phyloP scores from a whole-genome alignment of 2,797 vertebrate species.

The Euphonia xanthogaster region DNA sequence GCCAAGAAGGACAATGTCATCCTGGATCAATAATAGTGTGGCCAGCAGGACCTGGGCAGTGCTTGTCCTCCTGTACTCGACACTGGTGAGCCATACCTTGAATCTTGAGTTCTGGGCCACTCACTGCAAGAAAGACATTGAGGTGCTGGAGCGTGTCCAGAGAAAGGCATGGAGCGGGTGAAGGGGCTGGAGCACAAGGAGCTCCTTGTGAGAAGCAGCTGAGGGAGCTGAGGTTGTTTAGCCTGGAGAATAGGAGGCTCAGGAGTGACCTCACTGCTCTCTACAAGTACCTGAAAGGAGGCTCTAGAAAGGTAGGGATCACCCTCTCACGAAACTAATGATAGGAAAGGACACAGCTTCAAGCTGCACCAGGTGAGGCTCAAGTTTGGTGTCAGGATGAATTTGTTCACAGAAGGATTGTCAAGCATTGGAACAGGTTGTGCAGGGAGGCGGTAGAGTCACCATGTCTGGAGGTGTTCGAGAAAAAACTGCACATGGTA shows the following conservation, averaged over 20 bases:
- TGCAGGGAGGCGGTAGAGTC: background rate
- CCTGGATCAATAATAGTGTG: background rate
- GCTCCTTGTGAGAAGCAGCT: background rate
- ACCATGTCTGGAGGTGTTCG: background rate
- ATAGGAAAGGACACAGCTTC: background rate
- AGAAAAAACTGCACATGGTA: background rate
- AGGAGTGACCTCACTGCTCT: background rate
- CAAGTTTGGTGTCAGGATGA: background rate
- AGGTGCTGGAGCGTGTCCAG: fast-evolving
- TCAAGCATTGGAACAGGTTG: background rate
- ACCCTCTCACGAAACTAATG: background rate
- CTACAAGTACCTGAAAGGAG: background rate
- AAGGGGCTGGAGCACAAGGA: background rate
- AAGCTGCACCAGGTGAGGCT: background rate
- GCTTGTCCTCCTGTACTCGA: fast-evolving
- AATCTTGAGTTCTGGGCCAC: background rate
- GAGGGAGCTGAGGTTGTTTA: background rate
- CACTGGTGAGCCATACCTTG: background rate
- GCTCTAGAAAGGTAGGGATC: background rate
- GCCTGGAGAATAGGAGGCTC: background rate
- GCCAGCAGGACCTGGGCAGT: background rate
- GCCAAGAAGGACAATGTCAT: background rate
- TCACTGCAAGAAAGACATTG: background rate
- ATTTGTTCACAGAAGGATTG: background rate
- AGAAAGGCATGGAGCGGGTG: background rate